phyloP scores from a whole-genome alignment of 1,140 invertebrate genomes.

The Nasonia giraulti region DNA sequence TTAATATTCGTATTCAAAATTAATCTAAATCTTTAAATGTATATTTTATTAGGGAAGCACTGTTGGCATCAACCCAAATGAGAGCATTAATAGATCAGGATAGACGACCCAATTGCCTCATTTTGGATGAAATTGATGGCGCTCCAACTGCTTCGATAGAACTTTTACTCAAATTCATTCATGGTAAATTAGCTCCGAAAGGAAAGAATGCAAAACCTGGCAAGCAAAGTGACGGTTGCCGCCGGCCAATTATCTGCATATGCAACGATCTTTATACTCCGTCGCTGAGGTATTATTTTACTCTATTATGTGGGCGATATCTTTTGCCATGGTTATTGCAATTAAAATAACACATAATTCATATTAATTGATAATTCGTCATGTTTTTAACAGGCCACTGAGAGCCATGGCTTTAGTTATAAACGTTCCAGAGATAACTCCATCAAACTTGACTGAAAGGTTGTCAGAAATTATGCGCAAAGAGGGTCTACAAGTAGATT shows the following conservation, averaged over 20 bases:
- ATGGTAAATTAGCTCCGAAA: conserved; percentile 75
- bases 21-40: neutral
- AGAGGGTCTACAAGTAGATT: conserved; percentile 84
- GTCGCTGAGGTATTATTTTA: conserved; percentile 79
- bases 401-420: conserved; percentile 65
- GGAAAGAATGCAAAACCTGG: conserved; percentile 77
- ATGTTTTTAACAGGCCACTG: conserved; percentile 59
- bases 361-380: neutral
- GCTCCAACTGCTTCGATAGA: conserved; percentile 90
- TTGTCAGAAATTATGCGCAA: conserved; percentile 80
- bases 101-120: conserved; percentile 92
- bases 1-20: neutral
- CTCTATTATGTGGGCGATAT: neutral
- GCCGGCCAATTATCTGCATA: conserved; percentile 95
- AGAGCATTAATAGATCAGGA: conserved; percentile 87
- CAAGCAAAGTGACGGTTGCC: conserved; percentile 74
- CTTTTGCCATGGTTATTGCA: neutral
- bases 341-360: conserved; percentile 15
- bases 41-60: conserved; percentile 73
- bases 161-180: conserved; percentile 87
- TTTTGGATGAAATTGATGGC: conserved; percentile 98
- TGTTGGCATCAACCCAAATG: conserved; percentile 95
- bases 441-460: conserved; percentile 78
- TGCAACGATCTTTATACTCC: conserved; percentile 96
- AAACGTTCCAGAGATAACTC: conserved; percentile 64